Base-by-base conservation (phyloP, 2,888 invertebrate genomes). In the Orthonevra nobilis region DNA sequence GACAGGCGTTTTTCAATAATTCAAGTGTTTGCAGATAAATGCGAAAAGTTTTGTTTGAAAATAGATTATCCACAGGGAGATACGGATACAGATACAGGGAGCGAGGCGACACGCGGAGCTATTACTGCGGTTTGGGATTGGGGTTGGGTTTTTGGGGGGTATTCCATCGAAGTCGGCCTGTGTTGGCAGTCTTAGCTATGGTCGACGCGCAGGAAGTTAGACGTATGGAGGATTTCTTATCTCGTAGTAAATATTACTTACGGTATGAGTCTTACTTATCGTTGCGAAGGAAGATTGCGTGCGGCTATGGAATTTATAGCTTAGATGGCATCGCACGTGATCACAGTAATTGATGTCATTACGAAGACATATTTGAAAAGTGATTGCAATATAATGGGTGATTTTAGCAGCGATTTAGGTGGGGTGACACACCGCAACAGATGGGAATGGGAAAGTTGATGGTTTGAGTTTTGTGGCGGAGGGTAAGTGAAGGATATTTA, bases 1-100 rank as follows among this genome's bases (percentile, higher is more conserved):
- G 72, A 79, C 72, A 79, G 79, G 79, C 79, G 72, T 66, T 79
- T 79, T 79, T 79, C 79, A 79, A 79, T 79, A 79, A 79, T 72
- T 79, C 79, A 72, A 79, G 79, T 79, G 66, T 72, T 79, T 66
- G 60, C 72, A 79, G 79, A 79, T 72, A 79, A 72, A 79, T 79
- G 79, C 72, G 79, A 79, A 79, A 79, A 79, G 79, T 79, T 79
- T 79, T 79, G 72, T 72, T 79, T 72, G 72, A 66, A 79, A 72
- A 72, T 79, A 79, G 79, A 79, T 79, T 72, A 79, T 72, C 79
- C 60, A 30, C 17, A 61, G 17, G 44, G 56, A 10, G 15, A 42
- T 9, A 52, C 23, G 52, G n/a, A n/a, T n/a, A n/a, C n/a, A n/a
- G n/a, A n/a, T n/a, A n/a, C n/a, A n/a, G n/a, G n/a, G n/a, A n/a